Evolutionary conservation across 1,140 invertebrate genomes (phyloP).

Genomic region (Neodiprion fabricii): DNA sequence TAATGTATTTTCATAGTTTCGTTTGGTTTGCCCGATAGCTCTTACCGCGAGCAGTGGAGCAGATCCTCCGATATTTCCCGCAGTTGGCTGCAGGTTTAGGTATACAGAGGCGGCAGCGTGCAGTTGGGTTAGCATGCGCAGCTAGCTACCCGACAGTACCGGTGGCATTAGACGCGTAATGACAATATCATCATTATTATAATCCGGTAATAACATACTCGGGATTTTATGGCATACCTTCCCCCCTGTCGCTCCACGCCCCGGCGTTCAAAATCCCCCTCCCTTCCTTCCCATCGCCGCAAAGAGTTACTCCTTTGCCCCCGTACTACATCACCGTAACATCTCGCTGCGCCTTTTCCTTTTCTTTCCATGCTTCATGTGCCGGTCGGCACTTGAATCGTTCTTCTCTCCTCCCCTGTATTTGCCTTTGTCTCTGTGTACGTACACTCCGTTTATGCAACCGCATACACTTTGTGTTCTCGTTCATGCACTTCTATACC

Average conservation of each 20-base stretch:
- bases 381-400: neutral
- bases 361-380: constrained; percentile 11
- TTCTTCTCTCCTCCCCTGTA: constrained; percentile 15
- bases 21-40: too few species aligned
- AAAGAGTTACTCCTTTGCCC: neutral
- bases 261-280: neutral
- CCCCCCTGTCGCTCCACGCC: neutral
- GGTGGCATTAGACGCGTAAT: constrained; percentile 43
- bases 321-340: neutral
- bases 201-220: constrained; percentile 45
- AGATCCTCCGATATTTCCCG: neutral
- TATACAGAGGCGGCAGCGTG: neutral
- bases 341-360: constrained; percentile 13
- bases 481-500: too few species aligned
- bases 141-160: constrained; percentile 16
- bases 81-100: neutral
- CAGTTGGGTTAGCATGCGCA: neutral
- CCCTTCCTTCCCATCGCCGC: neutral
- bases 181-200: constrained; percentile 46
- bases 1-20: too few species aligned
- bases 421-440: constrained; percentile 18
- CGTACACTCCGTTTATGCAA: neutral
- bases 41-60: neutral
- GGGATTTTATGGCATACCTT: constrained; percentile 25
- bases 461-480: neutral